These are phyloP conservation scores for Drosophila nigricruria DNA, from an alignment of 2,888 invertebrate genomes.

Conservation along the genomic window DNA sequence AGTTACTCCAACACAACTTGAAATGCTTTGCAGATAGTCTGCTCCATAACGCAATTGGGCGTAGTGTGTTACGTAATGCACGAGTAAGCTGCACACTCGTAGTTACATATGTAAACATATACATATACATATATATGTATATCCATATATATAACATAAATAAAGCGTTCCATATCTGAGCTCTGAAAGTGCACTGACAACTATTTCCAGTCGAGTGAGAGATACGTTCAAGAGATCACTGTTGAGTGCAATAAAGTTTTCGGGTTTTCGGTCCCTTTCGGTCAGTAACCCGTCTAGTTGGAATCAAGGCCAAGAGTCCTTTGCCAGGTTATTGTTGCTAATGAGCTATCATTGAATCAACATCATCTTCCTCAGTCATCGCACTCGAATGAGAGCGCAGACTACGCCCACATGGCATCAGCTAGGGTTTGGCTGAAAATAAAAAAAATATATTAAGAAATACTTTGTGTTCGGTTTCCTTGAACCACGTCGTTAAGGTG, in stretches of 20 bases:
- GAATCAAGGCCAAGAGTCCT: slow-evolving; percentile 61
- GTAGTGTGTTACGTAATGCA: slow-evolving; percentile 69
- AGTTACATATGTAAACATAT: slow-evolving; percentile 25
- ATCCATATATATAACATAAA: slow-evolving; percentile 41
- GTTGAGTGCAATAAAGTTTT: slow-evolving; percentile 16
- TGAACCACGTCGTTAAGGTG: slow-evolving; percentile 60
- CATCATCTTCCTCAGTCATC: slow-evolving; percentile 29
- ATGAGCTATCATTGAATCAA: slow-evolving; percentile 44
- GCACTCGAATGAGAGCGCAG: slow-evolving; percentile 23
- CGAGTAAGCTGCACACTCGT: slow-evolving; percentile 17
- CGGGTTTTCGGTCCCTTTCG: slow-evolving; percentile 33
- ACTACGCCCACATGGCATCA: slow-evolving; percentile 49
- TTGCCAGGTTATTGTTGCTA: slow-evolving; percentile 62
- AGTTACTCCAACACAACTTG: slow-evolving; percentile 22
- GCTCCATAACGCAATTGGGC: slow-evolving; percentile 70
- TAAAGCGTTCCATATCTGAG: slow-evolving; percentile 72
- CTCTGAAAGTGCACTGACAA: slow-evolving; percentile 77
- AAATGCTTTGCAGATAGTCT: slow-evolving; percentile 29
- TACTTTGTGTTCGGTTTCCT: slow-evolving; percentile 61
- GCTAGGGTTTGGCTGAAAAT: slow-evolving; percentile 51
- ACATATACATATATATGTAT: slow-evolving; percentile 14
- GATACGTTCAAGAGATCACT: slow-evolving; percentile 23
- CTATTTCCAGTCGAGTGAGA: slow-evolving; percentile 61
- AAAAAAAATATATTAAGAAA: not conserved
- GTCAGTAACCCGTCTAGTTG: slow-evolving; percentile 58